Conservation (phyloP, 1,140 invertebrate species). For the Pectinophora gossypiella region DNA sequence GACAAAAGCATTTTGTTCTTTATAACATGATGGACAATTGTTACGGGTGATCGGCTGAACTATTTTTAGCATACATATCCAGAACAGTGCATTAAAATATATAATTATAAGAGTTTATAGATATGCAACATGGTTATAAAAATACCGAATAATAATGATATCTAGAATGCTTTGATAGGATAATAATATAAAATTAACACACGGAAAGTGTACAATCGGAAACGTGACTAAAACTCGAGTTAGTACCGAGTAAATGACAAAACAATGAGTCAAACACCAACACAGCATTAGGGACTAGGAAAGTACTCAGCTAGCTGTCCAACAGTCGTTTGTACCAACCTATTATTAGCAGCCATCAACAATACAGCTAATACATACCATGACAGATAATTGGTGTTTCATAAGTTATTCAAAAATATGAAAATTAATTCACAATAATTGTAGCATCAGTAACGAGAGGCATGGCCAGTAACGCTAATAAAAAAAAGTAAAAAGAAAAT, state of each 20-base stretch:
- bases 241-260: not conserved
- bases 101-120: no score
- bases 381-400: conserved; percentile 34
- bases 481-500: not conserved
- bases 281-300: not conserved
- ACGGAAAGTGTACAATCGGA: no score
- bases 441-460: not conserved
- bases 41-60: no score
- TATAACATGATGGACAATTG: no score
- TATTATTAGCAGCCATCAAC: conserved; percentile 42
- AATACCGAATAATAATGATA: no score
- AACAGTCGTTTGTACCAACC: conserved; percentile 23
- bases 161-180: no score
- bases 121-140: no score
- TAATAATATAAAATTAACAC: no score
- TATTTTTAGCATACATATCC: no score
- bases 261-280: not conserved
- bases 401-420: conserved; percentile 25
- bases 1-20: no score
- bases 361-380: conserved; percentile 24
- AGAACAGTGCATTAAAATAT: no score
- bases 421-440: conserved; percentile 3
- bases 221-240: no score
- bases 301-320: not conserved
- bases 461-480: not conserved